A percentile compares a stretch with the other conserved stretches of the same genome.
Conservation (phyloP, 2,113 vertebrate species). For the Hemiscyllium ocellatum region DNA sequence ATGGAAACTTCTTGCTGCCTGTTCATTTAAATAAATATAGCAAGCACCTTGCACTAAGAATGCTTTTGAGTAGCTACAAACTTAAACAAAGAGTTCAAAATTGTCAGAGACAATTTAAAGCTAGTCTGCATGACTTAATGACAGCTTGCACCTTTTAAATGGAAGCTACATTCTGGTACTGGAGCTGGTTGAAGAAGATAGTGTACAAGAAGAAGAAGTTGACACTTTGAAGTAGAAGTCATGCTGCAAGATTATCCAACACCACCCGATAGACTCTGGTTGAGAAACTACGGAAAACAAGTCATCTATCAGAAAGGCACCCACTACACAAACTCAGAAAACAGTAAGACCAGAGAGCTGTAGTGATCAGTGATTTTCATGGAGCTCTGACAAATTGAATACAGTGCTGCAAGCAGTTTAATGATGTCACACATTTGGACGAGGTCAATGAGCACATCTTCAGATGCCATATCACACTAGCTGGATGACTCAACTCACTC, state of each 20-base stretch:
- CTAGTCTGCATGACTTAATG: not conserved
- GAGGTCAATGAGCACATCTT: too few species aligned
- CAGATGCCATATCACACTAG: too few species aligned
- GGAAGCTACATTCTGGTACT: not conserved
- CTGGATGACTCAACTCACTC: too few species aligned
- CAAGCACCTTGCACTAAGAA: not conserved
- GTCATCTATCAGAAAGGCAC: not conserved
- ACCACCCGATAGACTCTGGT: not conserved
- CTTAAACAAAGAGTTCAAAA: not conserved
- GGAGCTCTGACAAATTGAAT: not conserved
- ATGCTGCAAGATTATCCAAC: not conserved
- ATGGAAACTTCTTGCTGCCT: not conserved
- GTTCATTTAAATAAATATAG: not conserved
- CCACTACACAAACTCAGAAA: not conserved
- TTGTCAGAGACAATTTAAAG: not conserved
- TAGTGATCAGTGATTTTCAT: not conserved
- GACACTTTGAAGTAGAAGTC: not conserved
- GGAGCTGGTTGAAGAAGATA: not conserved
- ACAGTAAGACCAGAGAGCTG: not conserved
- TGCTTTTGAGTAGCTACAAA: not conserved
- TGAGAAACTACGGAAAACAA: not conserved
- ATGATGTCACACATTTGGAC: too few species aligned
- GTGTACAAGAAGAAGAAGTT: not conserved
- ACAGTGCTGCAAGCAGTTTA: too few species aligned
- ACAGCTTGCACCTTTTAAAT: not conserved